These are phyloP conservation scores for Synchiropus splendidus DNA, from an alignment of 2,113 vertebrate genomes.

Conservation along the genomic window DNA sequence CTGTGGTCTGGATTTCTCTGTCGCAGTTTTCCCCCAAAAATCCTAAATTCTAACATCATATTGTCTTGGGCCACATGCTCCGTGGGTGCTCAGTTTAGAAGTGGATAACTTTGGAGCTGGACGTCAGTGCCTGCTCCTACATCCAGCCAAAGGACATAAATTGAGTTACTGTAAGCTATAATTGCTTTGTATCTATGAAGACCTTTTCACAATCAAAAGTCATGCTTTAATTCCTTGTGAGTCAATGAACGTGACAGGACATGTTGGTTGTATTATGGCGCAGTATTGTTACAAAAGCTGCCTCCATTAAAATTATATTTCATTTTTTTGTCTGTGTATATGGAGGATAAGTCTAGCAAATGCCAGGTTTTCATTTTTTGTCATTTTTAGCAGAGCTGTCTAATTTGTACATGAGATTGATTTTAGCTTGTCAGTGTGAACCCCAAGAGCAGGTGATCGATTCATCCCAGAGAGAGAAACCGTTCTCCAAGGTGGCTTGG, in stretches of 20 bases:
- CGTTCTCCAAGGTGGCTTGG: conserved; percentile 6
- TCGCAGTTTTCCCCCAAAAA: conserved; percentile 29
- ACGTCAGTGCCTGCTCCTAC: conserved; percentile 41
- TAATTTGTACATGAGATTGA: conserved; percentile 10
- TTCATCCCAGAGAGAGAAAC: conserved; percentile 9
- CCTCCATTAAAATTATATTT: too few relatives aligned
- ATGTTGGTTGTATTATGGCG: too few relatives aligned
- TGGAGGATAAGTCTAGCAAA: too few relatives aligned
- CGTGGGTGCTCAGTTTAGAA: conserved; percentile 31
- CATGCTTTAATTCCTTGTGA: too few relatives aligned
- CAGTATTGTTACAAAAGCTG: too few relatives aligned
- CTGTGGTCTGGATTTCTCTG: conserved; percentile 24
- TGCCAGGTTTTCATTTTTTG: too few relatives aligned
- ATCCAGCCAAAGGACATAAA: conserved; percentile 48
- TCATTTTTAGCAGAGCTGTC: background rate
- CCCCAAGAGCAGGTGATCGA: conserved; percentile 16
- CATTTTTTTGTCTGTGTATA: too few relatives aligned
- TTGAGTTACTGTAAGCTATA: too few relatives aligned
- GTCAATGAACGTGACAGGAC: too few relatives aligned
- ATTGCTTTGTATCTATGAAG: too few relatives aligned
- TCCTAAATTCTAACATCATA: conserved; percentile 41
- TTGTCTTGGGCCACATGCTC: too few relatives aligned
- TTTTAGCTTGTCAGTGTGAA: conserved; percentile 13
- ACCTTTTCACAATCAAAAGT: too few relatives aligned
- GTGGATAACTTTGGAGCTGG: conserved; percentile 37